These are phyloP conservation scores for Rhinichthys osculus DNA, from an alignment of 2,797 vertebrate species.

Conservation along the genomic window DNA sequence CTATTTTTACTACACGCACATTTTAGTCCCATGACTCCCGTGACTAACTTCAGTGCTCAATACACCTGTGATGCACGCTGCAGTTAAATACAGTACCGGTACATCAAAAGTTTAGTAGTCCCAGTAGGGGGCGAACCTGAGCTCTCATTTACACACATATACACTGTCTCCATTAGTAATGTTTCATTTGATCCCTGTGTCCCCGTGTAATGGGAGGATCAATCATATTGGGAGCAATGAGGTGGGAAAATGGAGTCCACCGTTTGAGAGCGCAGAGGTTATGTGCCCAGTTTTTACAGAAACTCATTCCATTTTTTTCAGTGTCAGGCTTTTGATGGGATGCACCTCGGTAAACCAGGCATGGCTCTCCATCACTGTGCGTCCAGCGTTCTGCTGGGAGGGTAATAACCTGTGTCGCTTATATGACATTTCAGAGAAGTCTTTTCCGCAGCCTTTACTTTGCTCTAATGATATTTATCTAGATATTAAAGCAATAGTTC, in stretches of 20 bases:
- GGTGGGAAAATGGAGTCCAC: constrained; percentile 42
- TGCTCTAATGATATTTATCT: constrained; percentile 29
- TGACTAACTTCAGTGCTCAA: not conserved
- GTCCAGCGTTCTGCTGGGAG: constrained; percentile 29
- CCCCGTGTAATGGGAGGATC: constrained; percentile 40
- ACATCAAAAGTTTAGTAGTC: constrained; percentile 9
- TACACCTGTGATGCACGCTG: not conserved
- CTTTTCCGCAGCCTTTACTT: constrained; percentile 26
- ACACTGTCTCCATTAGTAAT: constrained; percentile 46
- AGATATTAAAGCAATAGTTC: constrained; percentile 32
- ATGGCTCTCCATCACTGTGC: constrained; percentile 20
- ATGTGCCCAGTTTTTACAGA: constrained; percentile 33
- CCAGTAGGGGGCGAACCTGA: not conserved
- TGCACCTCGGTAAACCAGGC: constrained; percentile 28
- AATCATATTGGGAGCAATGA: constrained; percentile 50
- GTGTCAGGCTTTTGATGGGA: constrained; percentile 30
- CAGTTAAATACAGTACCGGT: not conserved
- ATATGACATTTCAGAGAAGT: constrained; percentile 24
- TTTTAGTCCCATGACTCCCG: constrained; percentile 9
- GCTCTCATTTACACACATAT: not conserved
- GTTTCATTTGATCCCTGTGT: constrained; percentile 49
- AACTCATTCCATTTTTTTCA: constrained; percentile 41
- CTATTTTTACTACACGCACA: not conserved
- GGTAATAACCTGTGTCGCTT: constrained; percentile 32
- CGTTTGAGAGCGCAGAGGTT: constrained; percentile 32